Conservation (phyloP, 2,888 invertebrate genomes). For the Sisyra terminalis region DNA sequence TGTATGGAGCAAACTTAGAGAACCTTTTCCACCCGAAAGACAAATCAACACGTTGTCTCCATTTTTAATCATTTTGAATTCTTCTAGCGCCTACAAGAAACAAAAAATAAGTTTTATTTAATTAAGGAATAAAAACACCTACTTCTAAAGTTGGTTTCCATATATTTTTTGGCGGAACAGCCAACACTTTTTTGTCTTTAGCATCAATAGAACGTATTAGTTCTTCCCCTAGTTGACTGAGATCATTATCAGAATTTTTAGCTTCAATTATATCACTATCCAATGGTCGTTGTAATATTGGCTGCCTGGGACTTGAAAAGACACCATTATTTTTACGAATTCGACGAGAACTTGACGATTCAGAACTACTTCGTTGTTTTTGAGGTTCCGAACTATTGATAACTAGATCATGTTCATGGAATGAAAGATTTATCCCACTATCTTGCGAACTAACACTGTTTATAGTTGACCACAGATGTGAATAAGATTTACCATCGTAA, state of each 20-base stretch:
- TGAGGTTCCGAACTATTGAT: slow-evolving; percentile 13
- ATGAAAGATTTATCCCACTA: slow-evolving; percentile 59
- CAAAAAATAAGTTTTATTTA: slow-evolving; percentile 2
- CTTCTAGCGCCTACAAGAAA: slow-evolving; percentile 48
- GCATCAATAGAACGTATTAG: not conserved
- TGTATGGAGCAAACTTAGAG: slow-evolving; percentile 68
- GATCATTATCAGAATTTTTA: slow-evolving; percentile 1
- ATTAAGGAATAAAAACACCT: too few relatives aligned
- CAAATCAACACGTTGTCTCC: slow-evolving; percentile 74
- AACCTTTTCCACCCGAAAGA: slow-evolving; percentile 69
- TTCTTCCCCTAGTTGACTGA: not conserved
- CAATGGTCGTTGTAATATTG: slow-evolving; percentile 5
- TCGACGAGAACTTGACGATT: slow-evolving; percentile 20
- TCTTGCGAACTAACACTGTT: slow-evolving; percentile 60
- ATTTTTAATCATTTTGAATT: slow-evolving; percentile 68
- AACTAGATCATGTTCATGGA: slow-evolving; percentile 42
- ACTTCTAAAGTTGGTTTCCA: slow-evolving; percentile 71
- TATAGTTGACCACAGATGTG: slow-evolving; percentile 45
- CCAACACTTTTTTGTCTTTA: slow-evolving; percentile 37
- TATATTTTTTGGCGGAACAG: slow-evolving; percentile 59
- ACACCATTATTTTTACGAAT: slow-evolving; percentile 15
- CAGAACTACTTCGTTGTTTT: slow-evolving; percentile 23
- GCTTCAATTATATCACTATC: slow-evolving; percentile 8
- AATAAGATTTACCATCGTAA: slow-evolving; percentile 31
- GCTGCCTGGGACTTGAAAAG: slow-evolving; percentile 4